Evolutionary conservation across 2,113 vertebrate genomes (phyloP), one percentile per base, ranked within the genome.

Genomic region (Spermophilus dauricus): DNA sequence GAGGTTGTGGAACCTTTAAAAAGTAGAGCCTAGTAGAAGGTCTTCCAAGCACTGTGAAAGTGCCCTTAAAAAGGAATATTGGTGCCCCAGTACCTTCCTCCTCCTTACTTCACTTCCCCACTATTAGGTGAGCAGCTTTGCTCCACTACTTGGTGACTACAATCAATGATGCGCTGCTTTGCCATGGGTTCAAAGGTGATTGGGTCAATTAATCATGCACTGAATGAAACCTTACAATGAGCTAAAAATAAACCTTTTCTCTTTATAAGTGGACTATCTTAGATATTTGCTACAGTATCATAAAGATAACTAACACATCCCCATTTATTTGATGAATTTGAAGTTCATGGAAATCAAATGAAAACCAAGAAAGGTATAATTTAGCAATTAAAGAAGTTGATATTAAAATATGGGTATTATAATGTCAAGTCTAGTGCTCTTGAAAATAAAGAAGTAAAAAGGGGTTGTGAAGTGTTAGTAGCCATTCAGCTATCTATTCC

Each of bases 291-390:
- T 58, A 84, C 30, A 84, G 22, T 20, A 48, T 26, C 28, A 75
- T 34, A 67, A 69, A 83, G 69, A 5, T 72, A 51, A 78, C 63
- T n/a, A 73, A 28, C 72, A 53, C 20, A n/a, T 58, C 24, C 14
- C 16, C 30, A 82, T 51, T 89, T 73, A 67, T 42, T 65, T 53
- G 61, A 87, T 89, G n/a, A 95, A 75, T 34, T 26, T 56, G 42
- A 92, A 92, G 63, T 4, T 77, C 85, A 32, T 30, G 37, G 67
- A 95, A 83, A 63, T 86, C 51, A 73, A 95, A 61, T 37, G 16
- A 93, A 93, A 76, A 61, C 26, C 37, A 65, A 48, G 22, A 76
- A 70, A 89, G 12, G 45, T 32, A 70, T 13, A 70, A 20, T 13
- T 37, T n/a, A n/a, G 67, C 67, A 67, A 75, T 80, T n/a, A 70